phyloP scores from a whole-genome alignment of 2,113 vertebrate species.

The Oostethus manadensis region DNA sequence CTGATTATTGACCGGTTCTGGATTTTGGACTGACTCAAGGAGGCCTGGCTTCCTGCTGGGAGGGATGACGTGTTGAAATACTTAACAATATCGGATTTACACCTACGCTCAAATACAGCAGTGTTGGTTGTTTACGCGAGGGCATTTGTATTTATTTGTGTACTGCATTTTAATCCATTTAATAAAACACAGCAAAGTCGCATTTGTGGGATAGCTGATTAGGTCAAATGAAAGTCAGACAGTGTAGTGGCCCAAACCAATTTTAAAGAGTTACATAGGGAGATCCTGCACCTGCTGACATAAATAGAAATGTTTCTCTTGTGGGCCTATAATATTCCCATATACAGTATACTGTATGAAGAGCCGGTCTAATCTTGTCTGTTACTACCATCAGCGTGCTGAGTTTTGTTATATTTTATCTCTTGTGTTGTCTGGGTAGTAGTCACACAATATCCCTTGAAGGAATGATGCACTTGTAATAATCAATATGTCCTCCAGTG shows the following conservation, averaged over 20 bases:
- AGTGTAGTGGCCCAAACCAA: conserved; percentile 2
- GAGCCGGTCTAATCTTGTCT: conserved; percentile 15
- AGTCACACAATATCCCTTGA: conserved; percentile 39
- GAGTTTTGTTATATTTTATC: conserved; percentile 50
- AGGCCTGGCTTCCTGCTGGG: no score
- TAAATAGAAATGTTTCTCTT: conserved; percentile 20
- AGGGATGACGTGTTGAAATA: no score
- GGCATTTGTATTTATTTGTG: no score
- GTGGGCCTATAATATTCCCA: conserved; percentile 19
- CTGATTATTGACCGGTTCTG: no score
- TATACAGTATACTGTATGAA: conserved; percentile 20
- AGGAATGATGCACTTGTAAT: conserved; percentile 29
- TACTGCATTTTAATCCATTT: background rate
- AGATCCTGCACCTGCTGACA: conserved; percentile 6
- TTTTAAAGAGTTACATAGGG: conserved; percentile 2
- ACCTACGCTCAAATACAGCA: no score
- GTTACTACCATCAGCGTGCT: conserved; percentile 15
- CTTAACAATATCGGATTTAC: no score
- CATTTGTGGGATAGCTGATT: no score
- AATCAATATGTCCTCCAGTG: conserved; percentile 53
- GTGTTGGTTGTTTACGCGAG: no score
- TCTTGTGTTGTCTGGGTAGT: conserved; percentile 33
- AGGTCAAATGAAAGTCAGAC: conserved; percentile 19
- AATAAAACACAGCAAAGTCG: background rate
- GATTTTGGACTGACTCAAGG: no score